A percentile compares a stretch with the other conserved stretches of the same genome.
These are phyloP conservation scores for Stomatorhinus ivindoensis DNA, from an alignment of 2,113 vertebrate genomes.

Conservation along the genomic window DNA sequence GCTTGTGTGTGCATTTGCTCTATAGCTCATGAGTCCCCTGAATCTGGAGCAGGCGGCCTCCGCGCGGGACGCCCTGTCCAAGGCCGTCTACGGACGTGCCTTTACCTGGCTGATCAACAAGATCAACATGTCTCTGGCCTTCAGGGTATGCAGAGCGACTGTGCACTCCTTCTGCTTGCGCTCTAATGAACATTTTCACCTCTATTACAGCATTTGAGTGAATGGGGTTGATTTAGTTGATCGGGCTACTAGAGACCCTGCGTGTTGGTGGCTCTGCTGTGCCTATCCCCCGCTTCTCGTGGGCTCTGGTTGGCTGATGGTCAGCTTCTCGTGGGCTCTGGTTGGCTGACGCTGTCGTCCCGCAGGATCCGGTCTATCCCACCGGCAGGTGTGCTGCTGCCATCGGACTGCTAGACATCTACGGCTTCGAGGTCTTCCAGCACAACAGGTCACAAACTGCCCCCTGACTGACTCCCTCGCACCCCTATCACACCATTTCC, in stretches of 20 bases:
- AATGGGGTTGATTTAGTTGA: background rate
- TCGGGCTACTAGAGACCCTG: background rate
- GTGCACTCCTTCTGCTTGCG: background rate
- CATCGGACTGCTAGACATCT: conserved; percentile 90
- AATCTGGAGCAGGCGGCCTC: conserved; percentile 87
- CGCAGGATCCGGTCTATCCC: conserved; percentile 73
- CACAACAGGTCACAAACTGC: conserved; percentile 74
- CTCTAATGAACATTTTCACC: background rate
- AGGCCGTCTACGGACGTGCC: conserved; percentile 82
- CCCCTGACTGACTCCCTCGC: no score
- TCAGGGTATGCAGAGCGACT: conserved; percentile 64
- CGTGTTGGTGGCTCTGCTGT: background rate
- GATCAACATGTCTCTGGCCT: conserved; percentile 85
- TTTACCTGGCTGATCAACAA: conserved; percentile 92
- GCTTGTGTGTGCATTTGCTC: background rate
- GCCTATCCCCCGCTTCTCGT: background rate
- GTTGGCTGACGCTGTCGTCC: background rate
- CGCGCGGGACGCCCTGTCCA: conserved; percentile 80
- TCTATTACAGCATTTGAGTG: background rate
- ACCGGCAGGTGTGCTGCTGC: conserved; percentile 76
- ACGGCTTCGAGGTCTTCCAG: conserved; percentile 96
- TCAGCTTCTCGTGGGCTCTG: background rate
- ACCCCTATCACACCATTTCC: background rate
- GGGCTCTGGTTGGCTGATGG: no score
- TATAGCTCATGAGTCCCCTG: conserved; percentile 82